These are phyloP conservation scores for Eueremaeus valkanovi DNA, from an alignment of 2,888 invertebrate species.

Conservation along the genomic window DNA sequence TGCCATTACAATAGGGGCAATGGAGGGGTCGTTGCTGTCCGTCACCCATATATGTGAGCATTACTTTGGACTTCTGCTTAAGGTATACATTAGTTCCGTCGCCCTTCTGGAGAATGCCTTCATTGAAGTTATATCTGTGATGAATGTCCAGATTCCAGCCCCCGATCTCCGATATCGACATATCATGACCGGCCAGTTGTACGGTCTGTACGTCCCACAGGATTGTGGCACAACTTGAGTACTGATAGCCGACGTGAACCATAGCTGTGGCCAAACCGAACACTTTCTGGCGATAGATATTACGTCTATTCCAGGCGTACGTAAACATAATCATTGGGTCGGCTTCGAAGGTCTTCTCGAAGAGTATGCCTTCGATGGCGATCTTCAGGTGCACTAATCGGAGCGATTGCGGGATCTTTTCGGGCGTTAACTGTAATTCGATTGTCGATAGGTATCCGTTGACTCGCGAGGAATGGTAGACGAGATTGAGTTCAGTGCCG, in stretches of 20 bases:
- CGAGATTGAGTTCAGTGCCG: slow-evolving; percentile 76
- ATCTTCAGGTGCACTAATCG: slow-evolving; percentile 81
- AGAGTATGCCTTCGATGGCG: slow-evolving; percentile 80
- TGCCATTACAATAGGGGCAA: slow-evolving; percentile 62
- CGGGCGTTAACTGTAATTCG: slow-evolving; percentile 78
- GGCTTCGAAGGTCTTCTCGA: slow-evolving; percentile 89
- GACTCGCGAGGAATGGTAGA: slow-evolving; percentile 92
- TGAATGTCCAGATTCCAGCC: slow-evolving; percentile 98
- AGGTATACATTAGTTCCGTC: slow-evolving; percentile 92
- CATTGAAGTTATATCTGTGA: slow-evolving; percentile 97
- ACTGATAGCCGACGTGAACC: slow-evolving; percentile 79
- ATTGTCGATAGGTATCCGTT: slow-evolving; percentile 91
- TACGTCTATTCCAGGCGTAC: slow-evolving; percentile 96
- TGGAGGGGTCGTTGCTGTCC: slow-evolving; percentile 78
- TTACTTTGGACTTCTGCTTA: slow-evolving; percentile 63
- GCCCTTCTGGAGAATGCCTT: slow-evolving; percentile 95
- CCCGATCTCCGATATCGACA: slow-evolving; percentile 92
- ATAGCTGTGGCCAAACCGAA: slow-evolving; percentile 54
- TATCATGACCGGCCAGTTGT: slow-evolving; percentile 88
- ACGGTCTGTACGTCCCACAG: slow-evolving; percentile 95
- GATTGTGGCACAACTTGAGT: slow-evolving; percentile 74
- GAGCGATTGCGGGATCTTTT: slow-evolving; percentile 70
- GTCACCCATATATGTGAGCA: slow-evolving; percentile 84
- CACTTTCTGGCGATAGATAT: slow-evolving; percentile 67
- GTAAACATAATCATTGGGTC: slow-evolving; percentile 91